A percentile compares a stretch with the other conserved stretches of the same genome.
These are phyloP conservation scores for Dione juno DNA, from an alignment of 2,888 invertebrate genomes.

Conservation along the genomic window DNA sequence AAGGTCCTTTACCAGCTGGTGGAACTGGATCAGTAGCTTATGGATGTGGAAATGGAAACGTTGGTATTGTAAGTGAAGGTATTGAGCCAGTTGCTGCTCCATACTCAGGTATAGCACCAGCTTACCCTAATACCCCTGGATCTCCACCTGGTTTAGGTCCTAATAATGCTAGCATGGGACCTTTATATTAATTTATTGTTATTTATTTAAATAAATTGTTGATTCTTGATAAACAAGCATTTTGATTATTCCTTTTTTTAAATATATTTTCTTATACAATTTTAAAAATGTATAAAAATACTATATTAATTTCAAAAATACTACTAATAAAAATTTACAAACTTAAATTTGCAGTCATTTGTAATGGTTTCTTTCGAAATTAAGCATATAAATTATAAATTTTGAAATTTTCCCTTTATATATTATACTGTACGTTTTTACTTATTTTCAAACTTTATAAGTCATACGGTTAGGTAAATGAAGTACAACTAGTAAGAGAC, in stretches of 20 bases:
- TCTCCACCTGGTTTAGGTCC: slow-evolving; percentile 15
- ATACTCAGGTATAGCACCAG: not conserved
- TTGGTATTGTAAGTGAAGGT: slow-evolving; percentile 48
- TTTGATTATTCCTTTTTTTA: not conserved
- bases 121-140: slow-evolving; percentile 15
- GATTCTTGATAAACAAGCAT: not conserved
- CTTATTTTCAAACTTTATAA: too few species aligned
- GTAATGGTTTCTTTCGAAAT: too few species aligned
- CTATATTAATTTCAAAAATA: too few species aligned
- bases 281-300: too few species aligned
- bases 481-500: too few species aligned
- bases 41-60: slow-evolving; percentile 51
- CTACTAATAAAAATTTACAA: too few species aligned
- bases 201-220: slow-evolving; percentile 28
- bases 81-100: slow-evolving; percentile 29
- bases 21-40: slow-evolving; percentile 52
- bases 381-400: too few species aligned
- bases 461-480: too few species aligned
- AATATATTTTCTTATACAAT: not conserved
- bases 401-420: too few species aligned
- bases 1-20: slow-evolving; percentile 49
- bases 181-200: slow-evolving; percentile 20
- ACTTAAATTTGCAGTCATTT: too few species aligned
- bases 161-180: not conserved
- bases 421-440: too few species aligned